These are phyloP conservation scores for Gandaritis pyraliata DNA, from an alignment of 2,888 invertebrate genomes.

Conservation along the genomic window DNA sequence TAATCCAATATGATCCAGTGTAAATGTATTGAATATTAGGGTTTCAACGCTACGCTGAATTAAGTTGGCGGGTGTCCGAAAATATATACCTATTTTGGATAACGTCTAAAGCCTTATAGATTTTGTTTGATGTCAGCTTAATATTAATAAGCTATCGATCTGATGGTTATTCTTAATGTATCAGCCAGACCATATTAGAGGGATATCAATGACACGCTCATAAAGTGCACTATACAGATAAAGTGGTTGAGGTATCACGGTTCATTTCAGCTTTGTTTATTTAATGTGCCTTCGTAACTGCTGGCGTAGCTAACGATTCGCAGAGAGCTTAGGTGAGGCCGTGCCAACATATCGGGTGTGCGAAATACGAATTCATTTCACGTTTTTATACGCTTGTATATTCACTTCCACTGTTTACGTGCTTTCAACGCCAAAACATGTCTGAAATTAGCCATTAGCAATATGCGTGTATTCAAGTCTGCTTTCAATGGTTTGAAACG, in stretches of 20 bases:
- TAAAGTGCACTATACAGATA: background rate
- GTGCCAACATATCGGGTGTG: slow-evolving; percentile 48
- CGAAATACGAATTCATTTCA: slow-evolving; percentile 47
- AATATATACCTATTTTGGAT: slow-evolving; percentile 30
- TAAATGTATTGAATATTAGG: background rate
- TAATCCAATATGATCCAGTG: background rate
- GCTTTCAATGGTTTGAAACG: slow-evolving; percentile 54
- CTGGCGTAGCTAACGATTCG: slow-evolving; percentile 45
- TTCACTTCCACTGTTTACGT: slow-evolving; percentile 47
- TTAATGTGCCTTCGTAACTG: slow-evolving; percentile 48
- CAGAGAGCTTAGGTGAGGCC: slow-evolving; percentile 43
- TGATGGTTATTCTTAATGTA: no score
- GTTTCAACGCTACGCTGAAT: background rate
- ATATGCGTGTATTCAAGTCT: slow-evolving; percentile 48
- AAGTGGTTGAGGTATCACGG: background rate
- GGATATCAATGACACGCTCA: no score
- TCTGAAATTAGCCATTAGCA: slow-evolving; percentile 49
- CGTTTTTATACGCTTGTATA: slow-evolving; percentile 44
- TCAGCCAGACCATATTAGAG: no score
- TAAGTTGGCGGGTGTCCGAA: background rate
- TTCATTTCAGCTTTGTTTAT: slow-evolving; percentile 41
- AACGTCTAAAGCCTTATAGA: slow-evolving; percentile 44
- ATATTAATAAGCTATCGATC: no score
- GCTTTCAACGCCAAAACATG: slow-evolving; percentile 49
- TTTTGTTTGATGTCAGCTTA: background rate